Evolutionary conservation across 2,888 invertebrate genomes (phyloP), one percentile per base, ranked within the genome.

Genomic region (Tridacna gigas): DNA sequence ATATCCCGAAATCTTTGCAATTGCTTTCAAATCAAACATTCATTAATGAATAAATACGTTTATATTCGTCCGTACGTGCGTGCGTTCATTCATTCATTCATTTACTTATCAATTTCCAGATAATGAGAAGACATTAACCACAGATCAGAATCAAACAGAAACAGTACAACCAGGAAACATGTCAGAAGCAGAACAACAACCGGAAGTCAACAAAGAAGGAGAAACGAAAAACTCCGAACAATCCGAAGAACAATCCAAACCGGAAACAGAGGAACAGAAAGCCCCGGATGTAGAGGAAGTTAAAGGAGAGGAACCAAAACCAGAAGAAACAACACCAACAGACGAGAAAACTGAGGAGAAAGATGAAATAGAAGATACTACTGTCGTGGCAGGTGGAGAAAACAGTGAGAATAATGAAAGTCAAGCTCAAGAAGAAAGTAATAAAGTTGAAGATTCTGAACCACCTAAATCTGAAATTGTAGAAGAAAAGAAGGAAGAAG

Each of bases 281-380:
- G 15, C 48, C 11, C 51, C 22, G 22, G 76, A 77, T 37, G 37
- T 69, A 37, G 65, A 47, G 25, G 37, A 47, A 65, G 45, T 26
- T 61, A 71, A 76, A 51, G 48, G 22, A 37, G 51, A 71, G 45
- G 75, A 71, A 61, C 63, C 79, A 5, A 77, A 79, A 48, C 48
- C 75, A 67, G 78, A n/a, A 12, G 76, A 79, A 11, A 56, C 37
- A 45, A 45, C 51, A 12, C 26, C 48, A 71, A 47, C 28, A n/a
- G n/a, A 77, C 20, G 69, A 51, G 18, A 69, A 73, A 26, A 71
- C 13, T 48, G 78, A 80, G 56, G 73, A 67, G n/a, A 74, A 67
- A 60, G 81, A 83, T 20, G 79, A 78, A 25, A 71, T 51, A 4
- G 77, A 81, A 15, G 77, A 83, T 25, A 61, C 66, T 0, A 82